Evolutionary conservation across 2,797 vertebrate genomes (phyloP).

Genomic region (Florisuga fusca): DNA sequence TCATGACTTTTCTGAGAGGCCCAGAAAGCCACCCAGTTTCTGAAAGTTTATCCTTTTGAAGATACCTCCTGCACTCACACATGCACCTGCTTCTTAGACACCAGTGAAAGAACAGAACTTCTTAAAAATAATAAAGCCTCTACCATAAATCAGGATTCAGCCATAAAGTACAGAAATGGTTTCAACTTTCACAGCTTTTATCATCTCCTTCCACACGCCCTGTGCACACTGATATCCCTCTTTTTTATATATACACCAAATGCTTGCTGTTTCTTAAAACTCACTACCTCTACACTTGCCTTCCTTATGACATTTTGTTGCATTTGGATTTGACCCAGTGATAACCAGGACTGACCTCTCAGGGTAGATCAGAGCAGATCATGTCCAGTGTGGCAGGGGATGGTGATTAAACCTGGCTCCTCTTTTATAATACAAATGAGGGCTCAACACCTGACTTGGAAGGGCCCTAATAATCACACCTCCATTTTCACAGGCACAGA

Average conservation of each 20-base stretch:
- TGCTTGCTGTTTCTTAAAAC: not conserved
- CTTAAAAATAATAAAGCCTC: conserved; percentile 9
- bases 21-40: not conserved
- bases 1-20: not conserved
- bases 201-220: not conserved
- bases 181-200: not conserved
- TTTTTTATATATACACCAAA: not conserved
- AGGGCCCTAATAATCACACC: not conserved
- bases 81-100: not conserved
- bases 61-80: not conserved
- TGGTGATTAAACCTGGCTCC: not conserved
- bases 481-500: not conserved
- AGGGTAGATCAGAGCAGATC: conserved; percentile 13
- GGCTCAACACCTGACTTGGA: not conserved
- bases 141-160: not conserved
- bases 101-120: not conserved
- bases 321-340: not conserved
- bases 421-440: not conserved
- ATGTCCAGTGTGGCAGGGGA: not conserved
- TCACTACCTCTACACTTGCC: not conserved
- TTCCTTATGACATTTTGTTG: not conserved
- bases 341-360: not conserved
- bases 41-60: not conserved
- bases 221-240: not conserved
- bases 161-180: not conserved